Base-by-base conservation (phyloP, 92 coral and sea anemone species). In the Parazoanthus darwini region DNA sequence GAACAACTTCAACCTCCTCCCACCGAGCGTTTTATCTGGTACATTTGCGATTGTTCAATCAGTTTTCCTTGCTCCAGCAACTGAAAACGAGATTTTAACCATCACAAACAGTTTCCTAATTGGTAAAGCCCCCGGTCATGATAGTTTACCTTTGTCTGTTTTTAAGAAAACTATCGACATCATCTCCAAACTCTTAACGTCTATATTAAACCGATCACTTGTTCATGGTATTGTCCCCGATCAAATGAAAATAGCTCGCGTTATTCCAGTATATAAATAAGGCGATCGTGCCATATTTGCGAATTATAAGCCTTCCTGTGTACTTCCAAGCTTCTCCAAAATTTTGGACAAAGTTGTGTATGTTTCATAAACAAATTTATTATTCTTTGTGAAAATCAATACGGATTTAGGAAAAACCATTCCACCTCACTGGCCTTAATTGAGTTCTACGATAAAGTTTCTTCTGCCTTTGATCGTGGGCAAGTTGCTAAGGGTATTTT, bases 381-480 rank as follows among this genome's bases (percentile, higher is more conserved):
- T 73, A 86, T 86, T 71, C 68, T 90, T n/a, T 73, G 67, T 76
- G 83, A 86, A 4, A 77, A 90, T 26, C 92, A 90, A 63, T 87
- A 65, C 59, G 92, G 90, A 38, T 90, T 90, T 77, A 72, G 92
- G 37, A 90, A 86, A 81, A 78, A 85, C n/a, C 92, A 81, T 71
- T 86, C 88, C 20, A 90, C 92, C 9, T 86, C 90, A 25, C 51
- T 86, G 29, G 88, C 90, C 33, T 44, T 90, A 81, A 80, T 90
- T 29, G 77, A 90, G 48, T 58, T 87, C 58, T 66, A 76, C 26
- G 89, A 89, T 59, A 85, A 85, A 13, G 68, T 89, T 3, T 75
- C 92, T 33, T 76, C 78, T 58, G 92, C 92, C 68, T 29, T 89
- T 35, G 92, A 76, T 39, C 51, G 59, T n/a, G 54, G 76, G 44